phyloP scores from a whole-genome alignment of 2,797 vertebrate genomes.

The Spheniscus humboldti region DNA sequence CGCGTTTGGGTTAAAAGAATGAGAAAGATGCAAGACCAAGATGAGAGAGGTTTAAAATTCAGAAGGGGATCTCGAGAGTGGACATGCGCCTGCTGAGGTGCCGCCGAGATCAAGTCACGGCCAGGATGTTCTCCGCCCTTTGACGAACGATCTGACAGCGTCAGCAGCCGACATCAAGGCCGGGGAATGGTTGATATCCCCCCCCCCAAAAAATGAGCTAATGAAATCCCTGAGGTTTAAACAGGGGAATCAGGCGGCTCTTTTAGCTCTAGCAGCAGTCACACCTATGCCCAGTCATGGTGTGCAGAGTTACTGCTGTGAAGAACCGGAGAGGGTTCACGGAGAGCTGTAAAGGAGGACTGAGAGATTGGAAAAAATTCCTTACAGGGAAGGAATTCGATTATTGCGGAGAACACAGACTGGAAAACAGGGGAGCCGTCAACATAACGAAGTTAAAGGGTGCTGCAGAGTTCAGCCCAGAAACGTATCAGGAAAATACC shows the following conservation, averaged over 20 bases:
- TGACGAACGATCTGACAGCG: accelerated
- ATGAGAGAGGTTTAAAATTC: background rate
- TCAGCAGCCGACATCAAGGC: accelerated
- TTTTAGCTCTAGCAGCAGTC: background rate
- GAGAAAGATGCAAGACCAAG: background rate
- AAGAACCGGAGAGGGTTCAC: background rate
- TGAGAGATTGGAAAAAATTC: background rate
- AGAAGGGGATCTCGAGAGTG: background rate
- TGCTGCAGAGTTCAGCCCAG: background rate
- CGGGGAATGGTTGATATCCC: background rate
- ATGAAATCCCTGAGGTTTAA: background rate
- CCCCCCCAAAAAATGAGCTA: background rate
- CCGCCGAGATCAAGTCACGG: background rate
- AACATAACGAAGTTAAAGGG: background rate
- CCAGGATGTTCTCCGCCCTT: background rate
- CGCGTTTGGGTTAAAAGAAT: background rate
- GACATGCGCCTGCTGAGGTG: background rate
- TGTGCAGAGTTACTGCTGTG: background rate
- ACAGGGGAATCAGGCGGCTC: background rate
- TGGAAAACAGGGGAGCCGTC: too few species aligned
- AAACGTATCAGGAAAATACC: background rate
- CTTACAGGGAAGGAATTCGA: background rate
- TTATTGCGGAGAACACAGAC: background rate
- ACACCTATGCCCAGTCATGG: background rate
- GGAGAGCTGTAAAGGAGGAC: background rate